Conservation (phyloP, 2,113 vertebrate genomes). For the Phalacrocorax aristotelis region DNA sequence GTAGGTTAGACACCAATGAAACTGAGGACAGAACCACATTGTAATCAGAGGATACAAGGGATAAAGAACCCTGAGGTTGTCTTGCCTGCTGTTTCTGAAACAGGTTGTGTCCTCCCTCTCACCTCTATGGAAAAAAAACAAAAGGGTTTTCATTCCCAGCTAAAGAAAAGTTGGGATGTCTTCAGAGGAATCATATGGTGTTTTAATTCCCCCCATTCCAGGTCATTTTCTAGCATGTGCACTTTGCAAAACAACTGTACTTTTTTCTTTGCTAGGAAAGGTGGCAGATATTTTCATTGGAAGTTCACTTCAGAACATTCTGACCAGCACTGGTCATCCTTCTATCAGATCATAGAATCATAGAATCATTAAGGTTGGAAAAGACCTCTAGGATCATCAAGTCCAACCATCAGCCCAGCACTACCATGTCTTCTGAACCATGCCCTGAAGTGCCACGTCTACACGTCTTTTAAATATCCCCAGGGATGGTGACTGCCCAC, state of each 20-base stretch:
- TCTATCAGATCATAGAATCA: neutral
- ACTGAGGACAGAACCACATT: neutral
- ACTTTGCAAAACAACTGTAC: neutral
- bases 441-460: no score
- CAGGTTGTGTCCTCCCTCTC: neutral
- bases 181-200: neutral
- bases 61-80: neutral
- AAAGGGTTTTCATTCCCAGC: neutral
- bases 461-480: no score
- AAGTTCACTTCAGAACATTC: neutral
- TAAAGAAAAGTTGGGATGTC: neutral
- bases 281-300: neutral
- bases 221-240: rapidly evolving
- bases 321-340: neutral
- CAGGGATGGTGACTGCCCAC: no score
- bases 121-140: neutral
- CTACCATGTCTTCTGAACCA: no score
- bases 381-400: no score
- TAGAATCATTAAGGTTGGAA: no score
- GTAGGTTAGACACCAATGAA: neutral
- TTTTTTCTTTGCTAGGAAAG: neutral
- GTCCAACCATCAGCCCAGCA: no score
- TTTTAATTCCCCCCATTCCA: neutral
- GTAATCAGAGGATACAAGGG: neutral
- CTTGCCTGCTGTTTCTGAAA: neutral